Evolutionary conservation across 1,140 invertebrate species (phyloP).

Genomic region (Trachymyrmex septentrionalis): DNA sequence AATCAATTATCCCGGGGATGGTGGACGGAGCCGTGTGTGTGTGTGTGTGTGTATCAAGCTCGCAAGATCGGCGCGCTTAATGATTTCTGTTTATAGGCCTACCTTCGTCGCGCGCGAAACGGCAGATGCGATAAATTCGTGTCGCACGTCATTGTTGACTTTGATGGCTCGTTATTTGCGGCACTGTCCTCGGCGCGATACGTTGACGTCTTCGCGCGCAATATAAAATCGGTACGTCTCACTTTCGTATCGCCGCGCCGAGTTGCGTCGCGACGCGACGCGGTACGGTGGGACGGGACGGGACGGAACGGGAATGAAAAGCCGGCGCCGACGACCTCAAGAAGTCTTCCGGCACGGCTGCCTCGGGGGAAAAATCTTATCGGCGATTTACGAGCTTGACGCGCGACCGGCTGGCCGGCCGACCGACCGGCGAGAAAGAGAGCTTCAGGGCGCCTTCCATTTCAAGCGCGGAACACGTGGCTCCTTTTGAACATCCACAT

Average conservation of each 20-base stretch:
- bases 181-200: constrained; percentile 68
- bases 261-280: neutral
- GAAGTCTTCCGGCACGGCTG: constrained; percentile 35
- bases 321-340: constrained; percentile 29
- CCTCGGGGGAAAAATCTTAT: constrained; percentile 42
- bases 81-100: constrained; percentile 75
- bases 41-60: too few species aligned
- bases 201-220: constrained; percentile 56
- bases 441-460: constrained; percentile 3
- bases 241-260: constrained; percentile 39
- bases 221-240: constrained; percentile 67
- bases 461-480: constrained; percentile 37
- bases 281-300: neutral
- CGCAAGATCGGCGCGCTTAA: constrained; percentile 56
- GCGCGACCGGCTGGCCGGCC: constrained; percentile 16
- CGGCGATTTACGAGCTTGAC: constrained; percentile 51
- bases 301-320: constrained; percentile 19
- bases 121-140: constrained; percentile 72
- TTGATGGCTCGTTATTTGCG: constrained; percentile 66
- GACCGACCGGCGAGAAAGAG: neutral
- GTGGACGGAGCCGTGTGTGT: too few species aligned
- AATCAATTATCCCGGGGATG: constrained; percentile 68
- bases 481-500: constrained; percentile 19
- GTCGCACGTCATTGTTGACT: constrained; percentile 65
- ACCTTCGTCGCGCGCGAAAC: neutral